Conservation (phyloP, 2,888 invertebrate species). For the Dione vanillae region DNA sequence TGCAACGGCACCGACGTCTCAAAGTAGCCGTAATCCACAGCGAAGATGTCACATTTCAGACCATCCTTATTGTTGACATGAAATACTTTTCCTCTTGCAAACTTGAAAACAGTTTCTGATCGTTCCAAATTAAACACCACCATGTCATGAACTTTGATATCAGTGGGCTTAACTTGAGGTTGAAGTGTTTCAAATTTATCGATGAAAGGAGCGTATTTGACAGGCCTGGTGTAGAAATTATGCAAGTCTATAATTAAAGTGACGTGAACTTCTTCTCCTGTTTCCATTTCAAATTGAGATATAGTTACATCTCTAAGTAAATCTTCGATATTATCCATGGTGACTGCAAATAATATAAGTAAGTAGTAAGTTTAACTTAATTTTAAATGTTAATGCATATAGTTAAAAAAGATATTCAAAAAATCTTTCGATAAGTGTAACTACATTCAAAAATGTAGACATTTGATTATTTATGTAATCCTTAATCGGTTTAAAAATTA, state of each 20-base stretch:
- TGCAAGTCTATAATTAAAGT: conserved; percentile 19
- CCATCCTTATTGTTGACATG: conserved; percentile 3
- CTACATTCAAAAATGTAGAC: too few species aligned
- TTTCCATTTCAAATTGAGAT: conserved; percentile 27
- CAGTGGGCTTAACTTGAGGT: conserved; percentile 2
- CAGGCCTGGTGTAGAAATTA: conserved; percentile 16
- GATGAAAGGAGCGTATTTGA: conserved; percentile 4
- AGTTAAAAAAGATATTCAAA: too few species aligned
- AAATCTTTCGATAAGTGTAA: too few species aligned
- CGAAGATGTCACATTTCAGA: conserved; percentile 18
- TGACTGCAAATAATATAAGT: conserved; percentile 9
- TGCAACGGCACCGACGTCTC: conserved; percentile 6
- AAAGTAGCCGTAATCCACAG: conserved; percentile 15
- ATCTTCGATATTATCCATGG: conserved; percentile 10
- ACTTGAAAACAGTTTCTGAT: conserved; percentile 7
- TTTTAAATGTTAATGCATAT: too few species aligned
- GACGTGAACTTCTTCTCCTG: conserved; percentile 9
- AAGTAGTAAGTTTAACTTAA: not conserved
- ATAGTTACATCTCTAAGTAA: conserved; percentile 1
- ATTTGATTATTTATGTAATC: too few species aligned
- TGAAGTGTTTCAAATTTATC: conserved; percentile 5
- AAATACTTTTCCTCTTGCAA: conserved; percentile 11
- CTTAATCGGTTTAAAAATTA: too few species aligned
- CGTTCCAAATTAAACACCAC: conserved; percentile 10
- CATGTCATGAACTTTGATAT: not conserved